A percentile compares a stretch with the other conserved stretches of the same genome.
phyloP scores from a whole-genome alignment of 53 echinoderm and acorn worm species.

The Patiria pectinifera region DNA sequence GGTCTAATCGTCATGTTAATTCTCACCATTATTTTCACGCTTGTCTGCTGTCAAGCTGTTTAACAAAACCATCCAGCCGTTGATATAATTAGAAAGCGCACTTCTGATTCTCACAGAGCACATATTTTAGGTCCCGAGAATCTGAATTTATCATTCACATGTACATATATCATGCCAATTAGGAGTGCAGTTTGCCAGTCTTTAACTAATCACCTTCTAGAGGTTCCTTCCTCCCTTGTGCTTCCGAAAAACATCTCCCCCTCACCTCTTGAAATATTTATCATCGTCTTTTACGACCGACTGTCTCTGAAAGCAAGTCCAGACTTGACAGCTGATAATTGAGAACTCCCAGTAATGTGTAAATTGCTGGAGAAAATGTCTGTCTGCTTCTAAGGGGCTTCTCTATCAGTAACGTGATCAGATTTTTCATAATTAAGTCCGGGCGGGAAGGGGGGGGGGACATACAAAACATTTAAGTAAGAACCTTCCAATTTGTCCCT shows the following conservation, averaged over 20 bases:
- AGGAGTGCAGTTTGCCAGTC: neutral
- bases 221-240: too few relatives aligned
- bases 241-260: neutral
- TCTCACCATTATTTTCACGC: too few relatives aligned
- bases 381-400: neutral
- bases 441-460: neutral
- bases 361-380: neutral
- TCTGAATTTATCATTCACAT: too few relatives aligned
- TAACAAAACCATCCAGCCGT: too few relatives aligned
- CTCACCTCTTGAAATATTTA: neutral
- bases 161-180: too few relatives aligned
- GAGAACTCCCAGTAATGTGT: neutral
- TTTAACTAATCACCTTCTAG: neutral
- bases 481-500: neutral
- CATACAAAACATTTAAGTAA: too few relatives aligned
- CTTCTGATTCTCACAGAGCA: too few relatives aligned
- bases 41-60: too few relatives aligned
- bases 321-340: conserved; percentile 2
- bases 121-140: too few relatives aligned
- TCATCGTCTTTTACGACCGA: neutral
- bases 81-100: too few relatives aligned
- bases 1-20: too few relatives aligned
- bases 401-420: neutral
- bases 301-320: neutral
- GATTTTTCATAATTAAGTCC: neutral